A percentile compares a stretch with the other conserved stretches of the same genome.
phyloP scores from a whole-genome alignment of 2,113 vertebrate genomes.

The Odocoileus hemionus region DNA sequence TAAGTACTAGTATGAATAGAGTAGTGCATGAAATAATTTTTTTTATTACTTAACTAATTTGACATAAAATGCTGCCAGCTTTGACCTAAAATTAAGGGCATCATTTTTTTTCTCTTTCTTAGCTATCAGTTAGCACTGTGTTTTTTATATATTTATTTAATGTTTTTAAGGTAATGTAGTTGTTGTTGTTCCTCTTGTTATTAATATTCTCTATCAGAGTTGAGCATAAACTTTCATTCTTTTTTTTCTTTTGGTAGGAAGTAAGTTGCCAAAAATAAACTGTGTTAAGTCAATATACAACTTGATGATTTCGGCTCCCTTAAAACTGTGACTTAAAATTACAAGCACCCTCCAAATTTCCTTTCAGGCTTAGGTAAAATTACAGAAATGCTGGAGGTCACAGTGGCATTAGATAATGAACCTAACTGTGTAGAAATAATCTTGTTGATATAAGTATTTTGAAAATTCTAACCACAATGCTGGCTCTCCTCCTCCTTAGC shows the following conservation, averaged over 20 bases:
- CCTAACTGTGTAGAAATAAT: background rate
- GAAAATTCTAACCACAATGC: constrained; percentile 14
- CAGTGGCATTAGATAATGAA: background rate
- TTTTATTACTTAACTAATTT: background rate
- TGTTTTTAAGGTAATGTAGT: background rate
- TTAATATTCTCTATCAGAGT: background rate
- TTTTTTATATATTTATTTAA: background rate
- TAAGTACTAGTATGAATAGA: background rate
- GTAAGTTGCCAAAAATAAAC: background rate
- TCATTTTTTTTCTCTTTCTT: background rate
- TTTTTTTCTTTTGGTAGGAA: constrained; percentile 3
- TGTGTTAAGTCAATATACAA: background rate
- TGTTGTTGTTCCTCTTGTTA: background rate
- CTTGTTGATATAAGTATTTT: background rate
- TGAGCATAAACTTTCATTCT: background rate
- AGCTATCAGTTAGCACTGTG: background rate
- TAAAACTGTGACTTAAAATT: constrained; percentile 1
- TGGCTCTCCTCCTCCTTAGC: background rate
- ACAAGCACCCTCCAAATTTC: background rate
- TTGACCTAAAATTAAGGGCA: background rate
- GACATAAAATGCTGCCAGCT: background rate
- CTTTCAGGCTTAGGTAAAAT: background rate
- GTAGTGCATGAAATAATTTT: background rate
- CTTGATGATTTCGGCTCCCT: background rate
- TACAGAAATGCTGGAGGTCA: background rate